These are phyloP conservation scores for Melinaea menophilus DNA, from an alignment of 2,888 invertebrate genomes.

Conservation along the genomic window DNA sequence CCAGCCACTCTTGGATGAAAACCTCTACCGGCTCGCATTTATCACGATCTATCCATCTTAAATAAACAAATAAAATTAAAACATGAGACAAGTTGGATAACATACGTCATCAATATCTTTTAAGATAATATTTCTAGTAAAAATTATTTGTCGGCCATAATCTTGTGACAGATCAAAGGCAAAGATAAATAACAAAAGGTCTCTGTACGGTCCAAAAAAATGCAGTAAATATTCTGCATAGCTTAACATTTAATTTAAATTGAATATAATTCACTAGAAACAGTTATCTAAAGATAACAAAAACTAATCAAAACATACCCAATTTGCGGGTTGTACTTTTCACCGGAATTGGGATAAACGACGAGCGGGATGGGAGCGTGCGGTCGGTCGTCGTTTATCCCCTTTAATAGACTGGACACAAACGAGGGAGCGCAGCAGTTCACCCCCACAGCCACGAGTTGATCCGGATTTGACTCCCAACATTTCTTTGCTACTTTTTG, in stretches of 20 bases:
- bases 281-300: slow-evolving; percentile 3
- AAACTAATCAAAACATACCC: slow-evolving; percentile 68
- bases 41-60: slow-evolving; percentile 85
- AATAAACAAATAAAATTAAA: slow-evolving; percentile 30
- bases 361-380: slow-evolving; percentile 83
- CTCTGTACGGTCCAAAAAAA: too few species aligned
- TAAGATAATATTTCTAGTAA: too few species aligned
- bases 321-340: slow-evolving; percentile 83
- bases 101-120: too few species aligned
- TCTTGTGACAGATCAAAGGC: too few species aligned
- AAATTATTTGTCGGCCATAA: too few species aligned
- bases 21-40: slow-evolving; percentile 83
- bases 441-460: slow-evolving; percentile 90
- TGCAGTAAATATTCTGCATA: slow-evolving; percentile 8
- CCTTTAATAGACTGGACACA: slow-evolving; percentile 62
- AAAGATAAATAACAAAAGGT: too few species aligned
- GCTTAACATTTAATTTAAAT: slow-evolving; percentile 7
- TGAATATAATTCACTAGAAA: not conserved
- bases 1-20: slow-evolving; percentile 88
- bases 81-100: too few species aligned
- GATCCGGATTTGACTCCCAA: slow-evolving; percentile 83
- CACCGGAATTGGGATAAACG: slow-evolving; percentile 96
- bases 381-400: slow-evolving; percentile 71
- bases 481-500: slow-evolving; percentile 83
- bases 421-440: slow-evolving; percentile 86